Percentiles rank a stretch among this genome's conserved stretches.
These are phyloP conservation scores for Sipha maydis DNA, from an alignment of 2,888 invertebrate species.

Conservation along the genomic window DNA sequence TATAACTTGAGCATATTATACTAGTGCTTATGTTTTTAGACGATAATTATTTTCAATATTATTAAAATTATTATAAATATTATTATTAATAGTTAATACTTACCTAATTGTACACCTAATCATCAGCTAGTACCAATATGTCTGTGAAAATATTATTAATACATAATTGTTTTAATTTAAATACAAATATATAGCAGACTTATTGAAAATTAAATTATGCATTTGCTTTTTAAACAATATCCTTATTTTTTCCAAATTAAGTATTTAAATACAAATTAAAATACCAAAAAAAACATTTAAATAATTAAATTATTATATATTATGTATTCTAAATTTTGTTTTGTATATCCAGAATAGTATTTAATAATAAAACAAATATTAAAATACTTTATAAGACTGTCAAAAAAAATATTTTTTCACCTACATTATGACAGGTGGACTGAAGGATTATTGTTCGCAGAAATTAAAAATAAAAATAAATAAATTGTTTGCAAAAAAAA, in stretches of 20 bases:
- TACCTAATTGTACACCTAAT: slow-evolving; percentile 43
- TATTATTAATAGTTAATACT: slow-evolving; percentile 33
- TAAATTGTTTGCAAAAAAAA: no score
- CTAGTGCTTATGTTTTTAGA: slow-evolving; percentile 16
- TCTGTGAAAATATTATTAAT: slow-evolving; percentile 35
- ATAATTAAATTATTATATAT: no score
- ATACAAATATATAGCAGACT: slow-evolving; percentile 66
- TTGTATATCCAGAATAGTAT: no score
- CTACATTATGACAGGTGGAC: no score
- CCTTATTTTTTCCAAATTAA: not conserved
- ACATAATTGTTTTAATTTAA: slow-evolving; percentile 46
- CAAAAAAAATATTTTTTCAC: no score
- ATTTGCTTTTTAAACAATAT: not conserved
- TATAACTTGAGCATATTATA: not conserved
- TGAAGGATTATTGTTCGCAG: no score
- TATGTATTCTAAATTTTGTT: no score
- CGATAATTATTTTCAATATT: slow-evolving; percentile 14
- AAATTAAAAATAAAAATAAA: no score
- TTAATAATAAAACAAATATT: no score
- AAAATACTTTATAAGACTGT: no score
- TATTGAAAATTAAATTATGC: slow-evolving; percentile 3
- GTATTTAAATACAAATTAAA: no score
- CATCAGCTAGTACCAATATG: slow-evolving; percentile 31
- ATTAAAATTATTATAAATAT: slow-evolving; percentile 8
- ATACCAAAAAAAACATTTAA: no score